Evolutionary conservation across 2,888 invertebrate genomes (phyloP), one percentile per base, ranked within the genome.

Genomic region (Crioceris asparagi): DNA sequence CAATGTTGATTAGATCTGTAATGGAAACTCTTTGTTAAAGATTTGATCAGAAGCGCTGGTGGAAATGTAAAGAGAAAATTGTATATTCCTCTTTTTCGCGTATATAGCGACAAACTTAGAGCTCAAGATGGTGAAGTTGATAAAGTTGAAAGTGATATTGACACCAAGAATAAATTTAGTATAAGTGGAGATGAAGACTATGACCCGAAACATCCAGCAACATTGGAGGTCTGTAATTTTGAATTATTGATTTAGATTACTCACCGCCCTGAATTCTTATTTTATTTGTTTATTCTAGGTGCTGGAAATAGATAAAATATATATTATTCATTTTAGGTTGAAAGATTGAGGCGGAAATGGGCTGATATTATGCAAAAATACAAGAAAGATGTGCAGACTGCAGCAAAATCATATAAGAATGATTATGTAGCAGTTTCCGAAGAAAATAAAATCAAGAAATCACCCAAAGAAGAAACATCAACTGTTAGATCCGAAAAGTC

Each of bases 321-420:
- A n/a, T n/a, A n/a, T n/a, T n/a, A n/a, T n/a, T n/a, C n/a, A n/a
- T n/a, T n/a, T n/a, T n/a, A n/a, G n/a, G 50, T 54, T 5, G 43
- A 43, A 32, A 52, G 46, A 36, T 39, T 43, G 21, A 39, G 47
- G 12, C 48, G 42, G 27, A 50, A 43, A 37, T 46, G 50, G 47
- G 41, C 44, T 8, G 48, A 51, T 7, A 37, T 46, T 5, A 48
- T 17, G n/a, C 32, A 37, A 16, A 29, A 33, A 36, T 29, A 34
- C 11, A 29, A 36, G 38, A 15, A 41, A 31, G 37, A 38, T n/a
- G 15, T 37, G 8, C 29, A 29, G 30, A 29, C 36, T 38, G 16
- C 25, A 17, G 14, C 15, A 34, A 37, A 30, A 26, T 8, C 17
- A 4, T 12, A 30, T n/a, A 25, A 26, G 8, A 26, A 11, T 11